Percentiles rank a stretch among this genome's conserved stretches.
These are phyloP conservation scores for Oryzias celebensis DNA, from an alignment of 2,113 vertebrate genomes.

Conservation along the genomic window DNA sequence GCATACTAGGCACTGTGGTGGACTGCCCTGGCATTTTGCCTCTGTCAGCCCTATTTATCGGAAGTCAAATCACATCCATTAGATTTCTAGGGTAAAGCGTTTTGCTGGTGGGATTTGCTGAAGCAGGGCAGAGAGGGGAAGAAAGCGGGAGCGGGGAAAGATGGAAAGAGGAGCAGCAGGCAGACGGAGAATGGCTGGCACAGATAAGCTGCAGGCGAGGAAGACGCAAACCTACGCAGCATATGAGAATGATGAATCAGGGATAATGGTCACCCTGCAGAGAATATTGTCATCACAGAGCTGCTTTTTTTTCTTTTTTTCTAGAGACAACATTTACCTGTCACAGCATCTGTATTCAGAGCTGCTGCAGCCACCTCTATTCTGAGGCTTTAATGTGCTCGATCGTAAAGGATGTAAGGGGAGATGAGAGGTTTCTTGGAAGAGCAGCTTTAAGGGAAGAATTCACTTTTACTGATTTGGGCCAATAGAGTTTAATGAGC, in stretches of 20 bases:
- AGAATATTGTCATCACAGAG: slow-evolving; percentile 73
- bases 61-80: slow-evolving; percentile 76
- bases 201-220: slow-evolving; percentile 70
- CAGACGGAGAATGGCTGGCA: slow-evolving; percentile 52
- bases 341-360: slow-evolving; percentile 63
- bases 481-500: slow-evolving; percentile 92
- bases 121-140: slow-evolving; percentile 62
- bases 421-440: slow-evolving; percentile 23
- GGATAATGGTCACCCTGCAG: slow-evolving; percentile 71
- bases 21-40: slow-evolving; percentile 54
- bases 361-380: slow-evolving; percentile 64
- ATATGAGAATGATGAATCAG: slow-evolving; percentile 78
- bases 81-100: slow-evolving; percentile 71
- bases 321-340: slow-evolving; percentile 79
- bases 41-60: slow-evolving; percentile 72
- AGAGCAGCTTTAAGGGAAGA: slow-evolving; percentile 38
- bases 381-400: slow-evolving; percentile 46
- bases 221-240: slow-evolving; percentile 64
- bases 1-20: slow-evolving; percentile 59
- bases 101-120: slow-evolving; percentile 72
- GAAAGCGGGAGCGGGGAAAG: slow-evolving; percentile 32
- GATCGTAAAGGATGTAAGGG: too few species aligned
- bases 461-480: slow-evolving; percentile 77
- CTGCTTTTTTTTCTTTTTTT: slow-evolving; percentile 54
- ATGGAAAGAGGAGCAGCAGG: slow-evolving; percentile 43